Percentiles rank a stretch among this genome's conserved stretches.
These are phyloP conservation scores for Syncerus caffer DNA, from an alignment of 2,797 vertebrate genomes.

Conservation along the genomic window DNA sequence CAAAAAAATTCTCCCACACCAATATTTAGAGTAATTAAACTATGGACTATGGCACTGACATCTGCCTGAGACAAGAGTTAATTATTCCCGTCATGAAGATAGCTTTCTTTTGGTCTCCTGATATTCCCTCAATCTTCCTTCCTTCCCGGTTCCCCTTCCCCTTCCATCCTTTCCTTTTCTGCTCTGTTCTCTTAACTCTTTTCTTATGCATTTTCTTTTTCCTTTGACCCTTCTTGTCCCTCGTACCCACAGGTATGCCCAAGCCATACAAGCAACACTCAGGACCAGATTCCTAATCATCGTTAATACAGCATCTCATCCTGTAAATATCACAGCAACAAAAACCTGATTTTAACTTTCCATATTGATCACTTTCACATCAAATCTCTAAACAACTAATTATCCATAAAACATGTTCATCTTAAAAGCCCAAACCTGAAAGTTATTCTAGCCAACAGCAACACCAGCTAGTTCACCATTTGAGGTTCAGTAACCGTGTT, in stretches of 20 bases:
- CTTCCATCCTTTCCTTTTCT: neutral
- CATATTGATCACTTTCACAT: neutral
- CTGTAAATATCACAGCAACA: neutral
- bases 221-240: neutral
- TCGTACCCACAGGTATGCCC: neutral
- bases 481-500: neutral
- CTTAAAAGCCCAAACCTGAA: constrained; percentile 27
- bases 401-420: neutral
- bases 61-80: neutral
- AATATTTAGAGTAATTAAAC: neutral
- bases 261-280: neutral
- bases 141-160: neutral
- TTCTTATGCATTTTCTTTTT: neutral
- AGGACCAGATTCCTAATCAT: neutral
- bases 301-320: neutral
- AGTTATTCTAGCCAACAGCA: neutral
- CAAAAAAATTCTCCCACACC: neutral
- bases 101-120: neutral
- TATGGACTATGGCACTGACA: neutral
- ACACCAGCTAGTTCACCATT: neutral
- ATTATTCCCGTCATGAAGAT: neutral
- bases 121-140: neutral
- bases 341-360: neutral
- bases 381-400: neutral
- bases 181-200: neutral